A percentile compares a stretch with the other conserved stretches of the same genome.
These are phyloP conservation scores for Drosophila ohnishii DNA, from an alignment of 1,140 invertebrate genomes.

Conservation along the genomic window DNA sequence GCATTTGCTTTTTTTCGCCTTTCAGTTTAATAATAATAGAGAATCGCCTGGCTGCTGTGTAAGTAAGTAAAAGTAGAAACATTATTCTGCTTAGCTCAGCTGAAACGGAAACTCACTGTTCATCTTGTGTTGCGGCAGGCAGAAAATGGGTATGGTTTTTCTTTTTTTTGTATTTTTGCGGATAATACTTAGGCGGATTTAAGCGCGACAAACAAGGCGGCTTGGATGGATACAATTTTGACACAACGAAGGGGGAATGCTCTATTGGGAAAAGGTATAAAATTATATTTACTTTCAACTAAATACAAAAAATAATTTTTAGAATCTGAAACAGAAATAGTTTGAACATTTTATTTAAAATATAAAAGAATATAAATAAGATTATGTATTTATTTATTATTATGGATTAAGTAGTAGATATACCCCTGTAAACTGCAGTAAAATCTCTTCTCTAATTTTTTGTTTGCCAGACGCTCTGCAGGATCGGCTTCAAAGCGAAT, in stretches of 20 bases:
- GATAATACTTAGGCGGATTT: constrained; percentile 78
- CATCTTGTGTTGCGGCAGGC: constrained; percentile 60
- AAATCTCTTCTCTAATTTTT: constrained; percentile 38
- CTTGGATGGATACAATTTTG: neutral
- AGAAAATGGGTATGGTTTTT: constrained; percentile 21
- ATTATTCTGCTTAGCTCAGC: constrained; percentile 80
- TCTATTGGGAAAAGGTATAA: constrained; percentile 1
- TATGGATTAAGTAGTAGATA: neutral
- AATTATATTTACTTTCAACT: neutral
- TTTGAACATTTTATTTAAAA: neutral
- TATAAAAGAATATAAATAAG: neutral
- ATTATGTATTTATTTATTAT: neutral
- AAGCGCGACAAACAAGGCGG: constrained; percentile 73
- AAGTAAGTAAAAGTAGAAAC: constrained; percentile 74
- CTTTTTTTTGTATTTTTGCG: constrained; percentile 19
- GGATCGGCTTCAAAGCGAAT: constrained; percentile 67
- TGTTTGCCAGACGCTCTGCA: constrained; percentile 37
- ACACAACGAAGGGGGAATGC: constrained; percentile 8
- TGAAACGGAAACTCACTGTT: constrained; percentile 74
- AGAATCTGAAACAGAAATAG: too few species aligned
- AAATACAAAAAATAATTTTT: neutral
- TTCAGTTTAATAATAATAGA: constrained; percentile 76
- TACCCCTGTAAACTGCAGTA: constrained; percentile 5
- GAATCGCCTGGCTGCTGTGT: constrained; percentile 49
- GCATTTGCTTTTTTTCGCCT: constrained; percentile 43